Percentiles rank a stretch among this genome's conserved stretches.
These are phyloP conservation scores for Tolypeutes matacus DNA, from an alignment of 2,797 vertebrate species.

Conservation along the genomic window DNA sequence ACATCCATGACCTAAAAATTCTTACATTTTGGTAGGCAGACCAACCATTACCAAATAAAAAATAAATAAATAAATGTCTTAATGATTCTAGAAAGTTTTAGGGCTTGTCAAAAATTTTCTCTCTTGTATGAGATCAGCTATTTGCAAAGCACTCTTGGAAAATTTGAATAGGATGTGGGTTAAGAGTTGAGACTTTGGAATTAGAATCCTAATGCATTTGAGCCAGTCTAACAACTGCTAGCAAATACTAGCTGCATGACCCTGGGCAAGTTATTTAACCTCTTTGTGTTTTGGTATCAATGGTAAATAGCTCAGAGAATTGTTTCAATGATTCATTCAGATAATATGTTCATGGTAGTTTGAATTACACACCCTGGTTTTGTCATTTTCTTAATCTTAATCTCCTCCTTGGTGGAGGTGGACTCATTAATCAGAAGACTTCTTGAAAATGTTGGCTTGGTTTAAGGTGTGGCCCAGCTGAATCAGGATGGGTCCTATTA, in stretches of 20 bases:
- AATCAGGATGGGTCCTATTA: too few relatives aligned
- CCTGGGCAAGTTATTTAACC: not conserved
- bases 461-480: too few relatives aligned
- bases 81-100: not conserved
- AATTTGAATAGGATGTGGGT: not conserved
- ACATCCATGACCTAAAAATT: fast-evolving
- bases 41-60: not conserved
- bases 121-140: not conserved
- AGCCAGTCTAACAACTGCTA: not conserved
- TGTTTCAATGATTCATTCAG: not conserved
- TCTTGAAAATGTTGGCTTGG: too few relatives aligned
- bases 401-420: too few relatives aligned
- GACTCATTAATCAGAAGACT: too few relatives aligned
- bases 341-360: too few relatives aligned
- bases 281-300: not conserved
- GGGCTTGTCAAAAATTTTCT: not conserved
- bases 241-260: not conserved
- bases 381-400: too few relatives aligned
- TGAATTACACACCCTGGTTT: too few relatives aligned
- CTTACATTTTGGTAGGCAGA: not conserved
- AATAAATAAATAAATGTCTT: not conserved
- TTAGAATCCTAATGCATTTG: not conserved
- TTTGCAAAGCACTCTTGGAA: not conserved
- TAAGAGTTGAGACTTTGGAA: not conserved
- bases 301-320: not conserved